Evolutionary conservation across 1,140 invertebrate genomes (phyloP).

Genomic region (Penaeus indicus): DNA sequence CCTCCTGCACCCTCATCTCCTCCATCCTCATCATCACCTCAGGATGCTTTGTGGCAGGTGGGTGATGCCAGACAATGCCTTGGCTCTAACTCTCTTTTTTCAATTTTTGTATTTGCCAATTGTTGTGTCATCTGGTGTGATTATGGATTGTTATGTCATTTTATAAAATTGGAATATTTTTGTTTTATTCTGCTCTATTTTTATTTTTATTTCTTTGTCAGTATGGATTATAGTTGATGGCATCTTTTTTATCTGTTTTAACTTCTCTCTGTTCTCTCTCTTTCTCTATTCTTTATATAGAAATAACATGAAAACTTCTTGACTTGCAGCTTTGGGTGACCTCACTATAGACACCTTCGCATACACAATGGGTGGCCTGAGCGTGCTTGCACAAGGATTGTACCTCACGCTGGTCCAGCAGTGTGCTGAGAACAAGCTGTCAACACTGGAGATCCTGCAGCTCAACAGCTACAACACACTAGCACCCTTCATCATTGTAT

Average conservation of each 20-base stretch:
- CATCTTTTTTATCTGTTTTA: no score
- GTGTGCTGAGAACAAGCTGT: conserved; percentile 69
- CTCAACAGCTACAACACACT: conserved; percentile 73
- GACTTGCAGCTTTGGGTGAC: conserved; percentile 71
- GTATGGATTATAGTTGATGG: no score
- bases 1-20: conserved; percentile 69
- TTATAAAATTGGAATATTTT: no score
- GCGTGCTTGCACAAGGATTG: conserved; percentile 72
- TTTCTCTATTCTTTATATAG: neutral
- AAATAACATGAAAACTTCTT: no score
- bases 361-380: conserved; percentile 72
- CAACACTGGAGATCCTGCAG: conserved; percentile 70
- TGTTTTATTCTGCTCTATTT: no score
- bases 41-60: conserved; percentile 73
- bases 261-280: no score
- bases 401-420: conserved; percentile 73
- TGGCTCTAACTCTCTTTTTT: no score
- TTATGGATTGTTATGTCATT: no score
- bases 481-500: conserved; percentile 70
- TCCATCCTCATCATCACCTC: conserved; percentile 68
- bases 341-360: conserved; percentile 71
- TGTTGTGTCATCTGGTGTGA: no score
- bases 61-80: conserved; percentile 29
- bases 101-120: no score
- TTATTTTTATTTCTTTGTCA: no score